A percentile compares a stretch with the other conserved stretches of the same genome.
phyloP scores from a whole-genome alignment of 2,888 invertebrate species.

The Oscheius onirici region DNA sequence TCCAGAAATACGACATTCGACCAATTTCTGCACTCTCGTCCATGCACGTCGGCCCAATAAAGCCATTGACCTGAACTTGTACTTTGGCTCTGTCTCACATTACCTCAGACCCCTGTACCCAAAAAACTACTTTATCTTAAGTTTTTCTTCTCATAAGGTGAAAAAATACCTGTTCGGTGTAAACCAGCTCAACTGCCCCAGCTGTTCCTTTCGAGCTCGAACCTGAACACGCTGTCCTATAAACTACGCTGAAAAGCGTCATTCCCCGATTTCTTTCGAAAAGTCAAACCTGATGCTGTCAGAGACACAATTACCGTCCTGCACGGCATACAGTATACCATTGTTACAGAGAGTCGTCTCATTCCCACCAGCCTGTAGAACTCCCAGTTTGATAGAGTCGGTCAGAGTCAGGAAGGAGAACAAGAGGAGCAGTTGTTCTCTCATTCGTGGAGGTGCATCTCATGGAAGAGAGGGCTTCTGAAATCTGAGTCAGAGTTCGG shows the following conservation, averaged over 20 bases:
- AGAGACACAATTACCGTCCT: conserved; percentile 15
- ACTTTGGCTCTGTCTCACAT: too few relatives aligned
- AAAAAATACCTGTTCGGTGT: background rate
- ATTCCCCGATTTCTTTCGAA: background rate
- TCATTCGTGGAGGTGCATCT: conserved; percentile 20
- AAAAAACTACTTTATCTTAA: too few relatives aligned
- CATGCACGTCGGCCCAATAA: conserved; percentile 47
- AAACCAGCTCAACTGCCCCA: background rate
- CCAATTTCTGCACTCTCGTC: conserved; percentile 53
- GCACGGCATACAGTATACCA: background rate
- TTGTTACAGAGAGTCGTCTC: conserved; percentile 9
- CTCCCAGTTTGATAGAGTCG: conserved; percentile 5
- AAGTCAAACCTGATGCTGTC: conserved; percentile 1
- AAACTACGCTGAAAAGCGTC: background rate
- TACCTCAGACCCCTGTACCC: too few relatives aligned
- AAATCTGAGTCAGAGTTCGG: background rate
- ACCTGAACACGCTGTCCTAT: background rate
- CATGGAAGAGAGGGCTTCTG: background rate
- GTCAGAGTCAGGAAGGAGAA: background rate
- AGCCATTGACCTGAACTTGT: conserved; percentile 37
- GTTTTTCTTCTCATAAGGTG: too few relatives aligned
- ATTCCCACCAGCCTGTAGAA: conserved; percentile 6
- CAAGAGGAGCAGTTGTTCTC: conserved; percentile 9
- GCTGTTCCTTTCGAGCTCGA: background rate
- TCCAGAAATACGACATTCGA: conserved; percentile 52